These are phyloP conservation scores for Dryadula phaetusa DNA, from an alignment of 2,888 invertebrate species.

Conservation along the genomic window DNA sequence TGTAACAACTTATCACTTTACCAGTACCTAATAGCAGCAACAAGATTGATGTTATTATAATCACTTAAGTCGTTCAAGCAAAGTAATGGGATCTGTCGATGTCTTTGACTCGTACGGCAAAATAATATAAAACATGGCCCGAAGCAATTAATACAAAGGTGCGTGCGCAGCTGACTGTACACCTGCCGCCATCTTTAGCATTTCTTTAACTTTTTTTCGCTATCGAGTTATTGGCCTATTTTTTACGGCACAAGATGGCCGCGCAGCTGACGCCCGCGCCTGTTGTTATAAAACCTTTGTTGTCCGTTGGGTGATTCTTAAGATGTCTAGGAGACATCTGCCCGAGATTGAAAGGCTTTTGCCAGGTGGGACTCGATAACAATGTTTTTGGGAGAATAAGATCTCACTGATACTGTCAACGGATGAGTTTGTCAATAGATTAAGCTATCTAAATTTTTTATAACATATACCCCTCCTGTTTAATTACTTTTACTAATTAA, in stretches of 20 bases:
- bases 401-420: constrained; percentile 6
- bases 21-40: neutral
- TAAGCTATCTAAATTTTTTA: neutral
- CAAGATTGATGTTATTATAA: constrained; percentile 30
- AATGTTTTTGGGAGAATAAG: constrained; percentile 24
- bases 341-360: constrained; percentile 64
- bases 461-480: neutral
- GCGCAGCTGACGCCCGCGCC: constrained; percentile 73
- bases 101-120: constrained; percentile 57
- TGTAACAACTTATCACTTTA: neutral
- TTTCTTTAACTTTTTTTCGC: constrained; percentile 79
- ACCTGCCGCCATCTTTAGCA: constrained; percentile 81
- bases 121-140: constrained; percentile 66
- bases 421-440: neutral
- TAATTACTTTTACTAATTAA: neutral
- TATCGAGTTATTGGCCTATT: constrained; percentile 83
- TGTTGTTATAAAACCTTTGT: constrained; percentile 63
- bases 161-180: constrained; percentile 79
- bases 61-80: constrained; percentile 30
- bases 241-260: constrained; percentile 81
- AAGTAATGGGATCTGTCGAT: constrained; percentile 42
- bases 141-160: constrained; percentile 79
- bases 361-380: constrained; percentile 61
- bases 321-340: constrained; percentile 68
- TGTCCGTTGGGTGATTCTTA: constrained; percentile 55